A percentile compares a stretch with the other conserved stretches of the same genome.
phyloP scores from a whole-genome alignment of 2,888 invertebrate species.

The Clepsis dumicolana region DNA sequence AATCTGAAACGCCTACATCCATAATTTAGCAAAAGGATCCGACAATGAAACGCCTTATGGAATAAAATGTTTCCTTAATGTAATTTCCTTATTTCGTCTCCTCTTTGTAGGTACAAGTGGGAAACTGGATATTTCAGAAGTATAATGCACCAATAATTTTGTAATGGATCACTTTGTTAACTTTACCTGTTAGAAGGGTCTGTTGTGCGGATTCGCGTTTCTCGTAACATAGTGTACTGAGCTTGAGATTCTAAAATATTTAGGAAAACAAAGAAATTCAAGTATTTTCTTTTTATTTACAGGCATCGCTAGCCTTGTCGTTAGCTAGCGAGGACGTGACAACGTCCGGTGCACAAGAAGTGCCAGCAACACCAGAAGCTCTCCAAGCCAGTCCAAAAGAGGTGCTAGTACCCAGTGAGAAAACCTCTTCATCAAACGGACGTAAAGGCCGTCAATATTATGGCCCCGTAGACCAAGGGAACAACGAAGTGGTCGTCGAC shows the following conservation, averaged over 20 bases:
- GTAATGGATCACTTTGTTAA: not conserved
- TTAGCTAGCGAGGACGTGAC: slow-evolving; percentile 66
- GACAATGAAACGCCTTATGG: slow-evolving; percentile 22
- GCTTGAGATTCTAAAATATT: not conserved
- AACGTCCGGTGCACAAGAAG: slow-evolving; percentile 42
- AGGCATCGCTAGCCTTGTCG: slow-evolving; percentile 72
- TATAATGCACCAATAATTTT: not conserved
- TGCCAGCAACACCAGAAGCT: not conserved
- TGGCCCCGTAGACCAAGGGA: slow-evolving; percentile 56
- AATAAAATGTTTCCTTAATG: slow-evolving; percentile 28
- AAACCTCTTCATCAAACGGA: slow-evolving; percentile 49
- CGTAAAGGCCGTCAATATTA: slow-evolving; percentile 61
- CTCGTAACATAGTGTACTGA: not conserved
- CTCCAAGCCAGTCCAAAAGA: slow-evolving; percentile 25
- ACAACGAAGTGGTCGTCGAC: slow-evolving; percentile 89
- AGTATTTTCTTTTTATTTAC: slow-evolving; percentile 56
- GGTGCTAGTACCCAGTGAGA: slow-evolving; percentile 48
- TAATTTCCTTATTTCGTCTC: slow-evolving; percentile 12
- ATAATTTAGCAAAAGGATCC: slow-evolving; percentile 30
- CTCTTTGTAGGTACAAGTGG: not conserved
- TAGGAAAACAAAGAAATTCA: slow-evolving; percentile 6
- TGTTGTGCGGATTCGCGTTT: not conserved
- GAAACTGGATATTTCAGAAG: not conserved
- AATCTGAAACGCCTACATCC: slow-evolving; percentile 27
- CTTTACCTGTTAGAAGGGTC: not conserved